phyloP scores from a whole-genome alignment of 2,888 invertebrate species.

The Cepaea hortensis region DNA sequence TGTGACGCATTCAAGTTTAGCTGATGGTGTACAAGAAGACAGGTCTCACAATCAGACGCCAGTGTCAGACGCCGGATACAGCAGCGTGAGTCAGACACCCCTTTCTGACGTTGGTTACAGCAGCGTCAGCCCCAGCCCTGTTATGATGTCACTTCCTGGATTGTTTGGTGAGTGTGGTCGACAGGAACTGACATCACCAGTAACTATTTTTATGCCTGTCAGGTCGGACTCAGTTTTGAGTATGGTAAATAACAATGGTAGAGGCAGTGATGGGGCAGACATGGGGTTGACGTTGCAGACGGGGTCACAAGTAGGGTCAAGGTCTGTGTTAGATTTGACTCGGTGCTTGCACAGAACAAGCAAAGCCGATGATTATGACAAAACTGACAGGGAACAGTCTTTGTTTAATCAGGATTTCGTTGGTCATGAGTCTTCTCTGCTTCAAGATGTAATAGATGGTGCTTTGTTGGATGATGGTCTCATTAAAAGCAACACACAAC shows the following conservation, averaged over 20 bases:
- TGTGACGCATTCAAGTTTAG: background rate
- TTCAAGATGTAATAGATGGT: constrained; percentile 10
- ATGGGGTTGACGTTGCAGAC: background rate
- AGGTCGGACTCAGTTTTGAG: constrained; percentile 36
- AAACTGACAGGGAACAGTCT: background rate
- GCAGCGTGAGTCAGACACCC: constrained; percentile 46
- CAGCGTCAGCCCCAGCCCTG: constrained; percentile 45
- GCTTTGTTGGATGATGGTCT: background rate
- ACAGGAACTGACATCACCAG: constrained; percentile 36
- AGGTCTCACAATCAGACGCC: constrained; percentile 39
- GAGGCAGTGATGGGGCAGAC: constrained; percentile 13
- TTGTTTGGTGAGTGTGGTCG: constrained; percentile 38
- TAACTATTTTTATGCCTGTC: constrained; percentile 44
- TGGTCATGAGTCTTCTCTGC: background rate
- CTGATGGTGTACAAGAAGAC: constrained; percentile 14
- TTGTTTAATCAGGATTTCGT: background rate
- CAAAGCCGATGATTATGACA: background rate
- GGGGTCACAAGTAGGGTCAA: background rate
- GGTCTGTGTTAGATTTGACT: background rate
- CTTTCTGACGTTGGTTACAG: constrained; percentile 41
- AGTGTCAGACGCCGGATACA: constrained; percentile 40
- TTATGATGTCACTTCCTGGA: constrained; percentile 42
- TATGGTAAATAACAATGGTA: background rate
- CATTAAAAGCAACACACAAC: background rate
- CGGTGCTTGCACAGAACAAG: background rate